Base-by-base conservation (phyloP, 2,113 vertebrate species). In the Channa argus region DNA sequence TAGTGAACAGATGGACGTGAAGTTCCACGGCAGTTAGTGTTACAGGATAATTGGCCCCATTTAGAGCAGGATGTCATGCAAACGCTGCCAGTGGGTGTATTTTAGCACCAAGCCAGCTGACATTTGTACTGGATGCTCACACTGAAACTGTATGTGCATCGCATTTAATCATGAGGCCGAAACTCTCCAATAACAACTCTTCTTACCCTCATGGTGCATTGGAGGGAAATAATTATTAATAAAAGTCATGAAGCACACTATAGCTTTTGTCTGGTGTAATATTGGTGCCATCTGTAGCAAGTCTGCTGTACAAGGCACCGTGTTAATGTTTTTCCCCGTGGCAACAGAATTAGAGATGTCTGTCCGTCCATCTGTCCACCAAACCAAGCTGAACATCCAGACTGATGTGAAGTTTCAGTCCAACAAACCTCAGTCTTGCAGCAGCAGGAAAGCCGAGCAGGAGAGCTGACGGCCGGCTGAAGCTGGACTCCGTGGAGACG, bases 61-160 rank as follows among this genome's bases (percentile, higher is more conserved):
- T 62, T 52, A 58, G 46, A 66, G 37, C 0, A 39, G 41, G 60
- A 44, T 56, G 24, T 46, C 67, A 55, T 75, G 67, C n/a, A 63
- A 58, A 67, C 63, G 13, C 24, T 52, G 15, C 63, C 56, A 45
- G 66, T 43, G 33, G 46, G 66, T 61, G 45, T 45, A 49, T 74
- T 60, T 66, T 8, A 62, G 53, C 74, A 60, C 8, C 4, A 9
- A 55, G 62, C 8, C 67, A 84, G 63, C 77, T 72, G 71, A 49
- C 68, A 44, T 67, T 45, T 72, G 53, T 47, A 67, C 63, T 43
- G 13, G 56, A 75, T 9, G n/a, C 49, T 46, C 37, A 15, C 45
- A 15, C 39, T 36, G 49, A 55, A 49, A 44, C 0, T 24, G 50
- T 50, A 5, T 34, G 33, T 34, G 49, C 24, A 7, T 13, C 33